A percentile compares a stretch with the other conserved stretches of the same genome.
Conservation (phyloP, 2,113 vertebrate genomes). For the Lophotis ruficrista region DNA sequence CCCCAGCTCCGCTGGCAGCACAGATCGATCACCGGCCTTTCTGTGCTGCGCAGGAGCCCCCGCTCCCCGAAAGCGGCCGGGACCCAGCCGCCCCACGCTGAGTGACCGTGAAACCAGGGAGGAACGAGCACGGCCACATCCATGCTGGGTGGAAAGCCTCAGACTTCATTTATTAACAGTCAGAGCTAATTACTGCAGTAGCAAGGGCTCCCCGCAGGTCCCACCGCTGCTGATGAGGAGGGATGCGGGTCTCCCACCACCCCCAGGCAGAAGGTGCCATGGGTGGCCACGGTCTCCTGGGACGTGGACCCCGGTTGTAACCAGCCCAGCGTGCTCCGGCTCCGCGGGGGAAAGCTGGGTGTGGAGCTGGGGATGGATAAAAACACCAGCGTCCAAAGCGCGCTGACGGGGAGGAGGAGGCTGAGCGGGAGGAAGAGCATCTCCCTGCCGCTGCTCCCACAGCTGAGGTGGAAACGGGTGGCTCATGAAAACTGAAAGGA, state of each 20-base stretch:
- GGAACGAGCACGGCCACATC: accelerated
- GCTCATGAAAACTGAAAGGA: neutral
- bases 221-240: neutral
- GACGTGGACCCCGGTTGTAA: accelerated
- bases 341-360: neutral
- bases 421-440: neutral
- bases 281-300: neutral
- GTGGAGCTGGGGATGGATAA: neutral
- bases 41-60: accelerated
- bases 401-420: neutral
- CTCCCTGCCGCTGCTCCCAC: neutral
- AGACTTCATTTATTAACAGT: neutral
- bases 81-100: neutral
- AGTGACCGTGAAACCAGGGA: neutral
- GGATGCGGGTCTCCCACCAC: neutral
- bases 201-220: neutral
- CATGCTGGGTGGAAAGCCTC: neutral
- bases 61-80: neutral
- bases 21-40: neutral
- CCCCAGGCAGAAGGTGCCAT: neutral
- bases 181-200: neutral
- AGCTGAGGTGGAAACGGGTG: neutral
- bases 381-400: accelerated
- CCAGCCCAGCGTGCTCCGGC: neutral
- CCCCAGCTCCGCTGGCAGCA: neutral